Evolutionary conservation across 1,140 invertebrate genomes (phyloP), one percentile per base, ranked within the genome.

Genomic region (Holotrichia oblita): DNA sequence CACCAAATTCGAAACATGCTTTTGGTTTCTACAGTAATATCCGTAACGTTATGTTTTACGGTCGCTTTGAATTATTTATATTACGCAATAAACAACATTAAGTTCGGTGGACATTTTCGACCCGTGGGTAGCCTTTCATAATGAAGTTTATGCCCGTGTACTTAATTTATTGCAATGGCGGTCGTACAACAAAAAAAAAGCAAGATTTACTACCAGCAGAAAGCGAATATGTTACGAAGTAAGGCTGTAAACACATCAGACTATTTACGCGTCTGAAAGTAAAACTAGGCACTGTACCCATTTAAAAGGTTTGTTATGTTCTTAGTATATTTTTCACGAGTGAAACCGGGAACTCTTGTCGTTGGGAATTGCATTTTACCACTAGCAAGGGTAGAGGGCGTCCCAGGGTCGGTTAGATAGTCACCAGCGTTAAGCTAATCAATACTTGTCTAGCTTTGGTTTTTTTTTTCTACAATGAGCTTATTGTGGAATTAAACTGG

Each of bases 221-320:
- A 69, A 20, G 61, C 22, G 22, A 27, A 69, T 69, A 69, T 69
- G 22, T 69, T 34, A 34, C 61, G 61, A 69, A 2, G 2, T 34
- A 34, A 34, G 27, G 27, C 27, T 34, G 27, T 34, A 34, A 34
- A 34, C 27, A 34, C 27, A 34, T 34, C 4, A 69, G 61, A 34
- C 27, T 34, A 69, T 69, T 69, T 69, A 69, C 22, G 22, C 20
- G 22, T 22, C 22, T 22, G 22, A 69, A 69, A 69, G 61, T 69
- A 69, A 69, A 10, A 27, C 61, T 69, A 69, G 61, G 20, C 61
- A 27, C 9, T 69, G 27, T 34, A 34, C 27, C 24, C 61, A 34
- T 69, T 69, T 69, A 69, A 69, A 69, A 69, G 61, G 61, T 69
- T 69, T 69, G 61, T 34, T 69, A 22, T 69, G 61, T 69, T 69